Percentiles rank a stretch among this genome's conserved stretches.
Evolutionary conservation across 2,113 vertebrate species (phyloP).

Genomic region (Gymnocephalus cernua): DNA sequence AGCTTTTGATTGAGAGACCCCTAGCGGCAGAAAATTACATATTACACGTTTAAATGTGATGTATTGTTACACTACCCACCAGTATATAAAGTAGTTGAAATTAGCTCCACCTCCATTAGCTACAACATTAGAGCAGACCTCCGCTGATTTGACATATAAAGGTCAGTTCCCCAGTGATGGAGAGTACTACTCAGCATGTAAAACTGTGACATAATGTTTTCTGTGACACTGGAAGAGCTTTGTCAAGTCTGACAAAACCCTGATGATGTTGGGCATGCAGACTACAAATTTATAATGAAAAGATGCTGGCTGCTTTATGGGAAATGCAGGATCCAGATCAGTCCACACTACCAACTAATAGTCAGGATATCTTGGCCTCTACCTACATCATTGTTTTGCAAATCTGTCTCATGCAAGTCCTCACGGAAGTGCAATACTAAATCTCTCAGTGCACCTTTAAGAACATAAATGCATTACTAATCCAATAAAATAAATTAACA

Average conservation of each 20-base stretch:
- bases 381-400: not conserved
- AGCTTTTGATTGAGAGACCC: too few species aligned
- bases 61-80: not conserved
- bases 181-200: not conserved
- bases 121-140: not conserved
- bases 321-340: not conserved
- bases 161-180: not conserved
- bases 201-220: too few species aligned
- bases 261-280: not conserved
- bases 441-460: too few species aligned
- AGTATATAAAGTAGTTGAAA: too few species aligned
- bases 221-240: not conserved
- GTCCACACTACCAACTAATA: not conserved
- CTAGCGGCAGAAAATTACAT: too few species aligned
- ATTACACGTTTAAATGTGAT: not conserved
- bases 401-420: not conserved
- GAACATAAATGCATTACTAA: not conserved
- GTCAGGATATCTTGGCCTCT: not conserved
- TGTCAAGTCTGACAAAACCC: constrained; percentile 8
- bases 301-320: not conserved
- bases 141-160: not conserved
- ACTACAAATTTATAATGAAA: not conserved
- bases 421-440: too few species aligned
- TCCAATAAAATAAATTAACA: not conserved
- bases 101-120: not conserved